Evolutionary conservation across 2,888 invertebrate genomes (phyloP).

Genomic region (Serrognathus titanus): DNA sequence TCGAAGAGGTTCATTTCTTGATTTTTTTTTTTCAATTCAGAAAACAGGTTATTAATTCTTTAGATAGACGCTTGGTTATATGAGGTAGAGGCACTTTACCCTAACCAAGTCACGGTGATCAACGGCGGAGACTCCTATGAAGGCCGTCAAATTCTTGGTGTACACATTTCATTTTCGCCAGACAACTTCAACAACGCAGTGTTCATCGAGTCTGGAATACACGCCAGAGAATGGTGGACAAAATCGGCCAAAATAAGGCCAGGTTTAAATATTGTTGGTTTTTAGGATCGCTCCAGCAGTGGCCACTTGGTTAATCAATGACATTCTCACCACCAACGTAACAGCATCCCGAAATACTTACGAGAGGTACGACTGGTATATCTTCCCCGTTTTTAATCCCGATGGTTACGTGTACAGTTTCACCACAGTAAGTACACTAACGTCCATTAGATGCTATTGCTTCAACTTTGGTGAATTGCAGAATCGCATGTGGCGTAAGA

Average conservation of each 20-base stretch:
- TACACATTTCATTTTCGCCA: slow-evolving; percentile 47
- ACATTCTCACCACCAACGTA: slow-evolving; percentile 62
- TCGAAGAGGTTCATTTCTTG: slow-evolving; percentile 45
- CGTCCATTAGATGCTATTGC: not conserved
- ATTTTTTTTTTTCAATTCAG: not conserved
- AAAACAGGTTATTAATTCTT: slow-evolving; percentile 1
- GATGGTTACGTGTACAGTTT: slow-evolving; percentile 70
- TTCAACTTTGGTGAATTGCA: slow-evolving; percentile 37
- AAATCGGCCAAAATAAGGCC: too few species aligned
- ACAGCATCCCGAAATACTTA: slow-evolving; percentile 56
- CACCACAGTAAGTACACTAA: slow-evolving; percentile 49
- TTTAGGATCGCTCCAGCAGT: slow-evolving; percentile 41
- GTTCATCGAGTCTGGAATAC: slow-evolving; percentile 60
- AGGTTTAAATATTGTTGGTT: not conserved
- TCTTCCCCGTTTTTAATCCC: slow-evolving; percentile 70
- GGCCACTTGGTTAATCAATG: slow-evolving; percentile 57
- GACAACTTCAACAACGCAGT: slow-evolving; percentile 56
- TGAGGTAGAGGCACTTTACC: slow-evolving; percentile 48
- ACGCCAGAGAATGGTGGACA: slow-evolving; percentile 44
- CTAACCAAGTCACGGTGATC: slow-evolving; percentile 51
- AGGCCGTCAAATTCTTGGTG: slow-evolving; percentile 58
- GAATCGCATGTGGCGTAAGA: slow-evolving; percentile 71
- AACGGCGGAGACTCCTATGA: slow-evolving; percentile 59
- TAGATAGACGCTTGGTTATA: slow-evolving; percentile 60
- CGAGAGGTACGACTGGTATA: slow-evolving; percentile 69